Conservation (phyloP, 2,888 invertebrate genomes). For the Acanthoscelides obtectus region DNA sequence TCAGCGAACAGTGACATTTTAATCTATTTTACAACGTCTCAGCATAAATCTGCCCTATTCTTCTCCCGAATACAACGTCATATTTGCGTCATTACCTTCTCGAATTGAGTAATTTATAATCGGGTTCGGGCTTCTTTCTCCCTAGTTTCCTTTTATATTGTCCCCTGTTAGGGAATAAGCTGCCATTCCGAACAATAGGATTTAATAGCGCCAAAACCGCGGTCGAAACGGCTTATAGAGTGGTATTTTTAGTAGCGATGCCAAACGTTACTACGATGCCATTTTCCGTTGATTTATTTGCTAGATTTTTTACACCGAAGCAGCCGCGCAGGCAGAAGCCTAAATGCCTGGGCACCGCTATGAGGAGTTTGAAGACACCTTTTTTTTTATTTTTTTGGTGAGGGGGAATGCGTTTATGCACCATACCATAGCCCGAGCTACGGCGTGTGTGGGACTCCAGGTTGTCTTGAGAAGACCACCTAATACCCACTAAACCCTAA, state of each 20-base stretch:
- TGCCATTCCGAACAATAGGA: conserved; percentile 21
- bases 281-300: not conserved
- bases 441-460: too few relatives aligned
- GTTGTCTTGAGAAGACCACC: too few relatives aligned
- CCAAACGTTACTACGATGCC: not conserved
- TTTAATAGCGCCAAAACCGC: conserved; percentile 24
- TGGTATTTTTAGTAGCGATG: not conserved
- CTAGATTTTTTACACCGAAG: too few relatives aligned
- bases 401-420: too few relatives aligned
- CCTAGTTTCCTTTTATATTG: not conserved
- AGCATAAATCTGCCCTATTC: not conserved
- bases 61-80: conserved; percentile 13
- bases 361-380: too few relatives aligned
- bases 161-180: not conserved
- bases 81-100: conserved; percentile 24
- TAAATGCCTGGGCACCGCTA: too few relatives aligned
- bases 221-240: not conserved
- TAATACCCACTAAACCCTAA: too few relatives aligned
- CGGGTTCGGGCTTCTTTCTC: conserved; percentile 5
- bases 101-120: conserved; percentile 26
- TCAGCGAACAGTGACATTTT: not conserved
- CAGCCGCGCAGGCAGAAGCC: too few relatives aligned
- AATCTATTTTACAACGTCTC: not conserved
- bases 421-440: too few relatives aligned
- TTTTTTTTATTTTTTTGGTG: too few relatives aligned